A percentile compares a stretch with the other conserved stretches of the same genome.
Evolutionary conservation across 2,113 vertebrate species (phyloP).

Genomic region (Anseranas semipalmata): DNA sequence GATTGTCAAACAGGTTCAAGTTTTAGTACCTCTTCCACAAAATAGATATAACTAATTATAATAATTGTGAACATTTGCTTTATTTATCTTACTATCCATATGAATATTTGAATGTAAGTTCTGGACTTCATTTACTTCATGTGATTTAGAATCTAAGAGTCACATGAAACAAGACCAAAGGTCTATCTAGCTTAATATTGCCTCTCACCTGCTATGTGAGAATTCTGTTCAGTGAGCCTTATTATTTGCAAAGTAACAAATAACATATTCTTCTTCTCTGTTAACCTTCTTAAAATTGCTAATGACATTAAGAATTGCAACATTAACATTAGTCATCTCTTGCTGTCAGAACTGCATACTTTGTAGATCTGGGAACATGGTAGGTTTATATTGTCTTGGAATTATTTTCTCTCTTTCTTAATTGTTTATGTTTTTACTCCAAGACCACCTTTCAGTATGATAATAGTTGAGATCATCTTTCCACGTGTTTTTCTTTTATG

Average conservation of each 20-base stretch:
- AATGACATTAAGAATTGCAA: neutral
- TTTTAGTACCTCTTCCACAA: neutral
- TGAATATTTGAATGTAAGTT: neutral
- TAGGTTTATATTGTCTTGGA: neutral
- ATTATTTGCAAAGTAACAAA: neutral
- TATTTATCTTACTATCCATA: neutral
- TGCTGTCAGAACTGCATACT: neutral
- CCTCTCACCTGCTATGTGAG: neutral
- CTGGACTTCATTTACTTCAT: neutral
- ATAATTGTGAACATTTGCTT: neutral
- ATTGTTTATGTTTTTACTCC: neutral
- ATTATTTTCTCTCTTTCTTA: neutral
- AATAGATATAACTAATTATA: neutral
- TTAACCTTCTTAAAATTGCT: neutral
- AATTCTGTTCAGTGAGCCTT: neutral
- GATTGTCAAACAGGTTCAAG: neutral
- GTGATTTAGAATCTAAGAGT: neutral
- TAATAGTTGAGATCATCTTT: neutral
- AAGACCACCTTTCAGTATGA: neutral
- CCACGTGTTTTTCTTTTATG: neutral
- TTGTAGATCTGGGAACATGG: neutral
- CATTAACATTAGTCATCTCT: neutral
- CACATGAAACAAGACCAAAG: neutral
- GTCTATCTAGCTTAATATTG: neutral
- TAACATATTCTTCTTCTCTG: neutral